A percentile compares a stretch with the other conserved stretches of the same genome.
Conservation (phyloP, 2,888 invertebrate species). For the Plemyria rubiginata region DNA sequence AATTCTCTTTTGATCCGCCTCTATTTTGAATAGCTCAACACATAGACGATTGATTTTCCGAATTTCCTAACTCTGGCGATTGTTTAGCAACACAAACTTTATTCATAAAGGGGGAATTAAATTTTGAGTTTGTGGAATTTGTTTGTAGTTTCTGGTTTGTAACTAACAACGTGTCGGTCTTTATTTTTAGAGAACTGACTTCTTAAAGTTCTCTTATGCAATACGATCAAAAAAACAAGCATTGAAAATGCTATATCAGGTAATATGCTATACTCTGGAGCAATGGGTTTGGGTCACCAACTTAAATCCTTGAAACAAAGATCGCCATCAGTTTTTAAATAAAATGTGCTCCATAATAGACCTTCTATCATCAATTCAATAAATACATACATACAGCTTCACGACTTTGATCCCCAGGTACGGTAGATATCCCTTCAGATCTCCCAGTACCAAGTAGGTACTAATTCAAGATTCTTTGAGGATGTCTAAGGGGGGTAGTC, state of each 20-base stretch:
- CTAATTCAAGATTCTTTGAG: too few species aligned
- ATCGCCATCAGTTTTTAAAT: not conserved
- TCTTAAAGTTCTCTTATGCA: not conserved
- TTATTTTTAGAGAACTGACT: not conserved
- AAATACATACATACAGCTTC: too few species aligned
- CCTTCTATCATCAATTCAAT: too few species aligned
- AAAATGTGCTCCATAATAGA: too few species aligned
- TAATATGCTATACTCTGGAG: not conserved
- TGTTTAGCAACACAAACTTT: constrained; percentile 16
- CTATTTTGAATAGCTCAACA: constrained; percentile 7
- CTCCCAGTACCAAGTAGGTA: too few species aligned
- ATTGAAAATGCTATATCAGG: not conserved
- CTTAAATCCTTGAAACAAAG: not conserved
- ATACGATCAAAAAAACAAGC: not conserved
- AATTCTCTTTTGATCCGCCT: constrained; percentile 15
- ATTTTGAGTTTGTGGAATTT: constrained; percentile 13
- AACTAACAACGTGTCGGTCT: not conserved
- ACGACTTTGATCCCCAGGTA: too few species aligned
- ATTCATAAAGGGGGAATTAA: constrained; percentile 4
- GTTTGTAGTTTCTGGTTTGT: not conserved
- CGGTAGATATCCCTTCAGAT: too few species aligned
- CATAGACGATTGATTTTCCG: constrained; percentile 3
- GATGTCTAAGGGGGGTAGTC: too few species aligned
- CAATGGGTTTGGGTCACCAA: not conserved
- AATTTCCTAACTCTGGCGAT: constrained; percentile 10